Evolutionary conservation across 2,888 invertebrate species (phyloP).

Genomic region (Phrixothrix hirtus): DNA sequence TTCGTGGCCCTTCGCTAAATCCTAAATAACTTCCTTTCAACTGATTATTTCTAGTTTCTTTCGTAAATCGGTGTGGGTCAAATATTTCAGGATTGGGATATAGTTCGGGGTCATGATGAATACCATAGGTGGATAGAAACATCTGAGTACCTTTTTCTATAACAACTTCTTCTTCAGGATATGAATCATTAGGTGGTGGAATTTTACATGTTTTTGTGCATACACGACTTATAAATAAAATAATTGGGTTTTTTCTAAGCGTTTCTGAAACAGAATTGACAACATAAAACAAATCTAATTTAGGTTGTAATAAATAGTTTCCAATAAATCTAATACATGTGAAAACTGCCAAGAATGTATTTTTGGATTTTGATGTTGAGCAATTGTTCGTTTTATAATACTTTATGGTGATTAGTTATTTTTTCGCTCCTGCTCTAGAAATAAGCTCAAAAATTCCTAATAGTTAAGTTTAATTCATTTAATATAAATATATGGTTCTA

Average conservation of each 20-base stretch:
- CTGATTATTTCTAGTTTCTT: slow-evolving; percentile 37
- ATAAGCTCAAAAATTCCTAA: too few relatives aligned
- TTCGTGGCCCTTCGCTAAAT: slow-evolving; percentile 40
- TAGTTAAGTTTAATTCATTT: too few relatives aligned
- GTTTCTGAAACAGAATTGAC: slow-evolving; percentile 29
- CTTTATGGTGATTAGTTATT: too few relatives aligned
- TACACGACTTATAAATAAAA: slow-evolving; percentile 13
- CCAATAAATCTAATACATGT: too few relatives aligned
- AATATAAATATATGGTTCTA: too few relatives aligned
- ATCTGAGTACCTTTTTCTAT: slow-evolving; percentile 41
- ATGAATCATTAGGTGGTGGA: slow-evolving; percentile 16
- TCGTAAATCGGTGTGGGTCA: slow-evolving; percentile 47
- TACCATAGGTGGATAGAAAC: slow-evolving; percentile 38
- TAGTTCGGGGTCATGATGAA: slow-evolving; percentile 46
- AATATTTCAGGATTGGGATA: slow-evolving; percentile 48
- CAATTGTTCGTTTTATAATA: too few relatives aligned
- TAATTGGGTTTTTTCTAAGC: slow-evolving; percentile 26
- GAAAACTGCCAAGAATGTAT: too few relatives aligned
- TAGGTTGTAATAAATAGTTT: too few relatives aligned
- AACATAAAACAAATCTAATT: too few relatives aligned
- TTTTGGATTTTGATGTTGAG: too few relatives aligned
- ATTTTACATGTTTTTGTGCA: slow-evolving; percentile 26
- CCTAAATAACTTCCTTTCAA: slow-evolving; percentile 38
- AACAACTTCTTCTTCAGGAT: slow-evolving; percentile 15
- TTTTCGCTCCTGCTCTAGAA: too few relatives aligned